A percentile compares a stretch with the other conserved stretches of the same genome.
Conservation (phyloP, 2,888 invertebrate species). For the Drosophila neoperkinsi region DNA sequence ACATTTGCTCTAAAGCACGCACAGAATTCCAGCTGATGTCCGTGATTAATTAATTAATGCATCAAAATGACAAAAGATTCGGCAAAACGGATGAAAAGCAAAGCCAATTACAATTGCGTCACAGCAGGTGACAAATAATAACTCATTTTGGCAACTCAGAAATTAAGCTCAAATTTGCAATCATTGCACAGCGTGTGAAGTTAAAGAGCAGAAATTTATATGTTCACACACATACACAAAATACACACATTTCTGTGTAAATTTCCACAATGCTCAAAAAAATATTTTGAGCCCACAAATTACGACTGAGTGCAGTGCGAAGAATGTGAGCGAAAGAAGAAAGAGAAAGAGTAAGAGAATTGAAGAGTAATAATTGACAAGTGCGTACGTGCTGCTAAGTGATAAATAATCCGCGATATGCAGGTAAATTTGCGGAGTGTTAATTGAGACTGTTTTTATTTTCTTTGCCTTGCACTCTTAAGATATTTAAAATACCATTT, state of each 20-base stretch:
- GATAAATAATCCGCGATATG: background rate
- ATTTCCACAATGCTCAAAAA: background rate
- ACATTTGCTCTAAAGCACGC: background rate
- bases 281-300: background rate
- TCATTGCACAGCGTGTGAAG: background rate
- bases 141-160: background rate
- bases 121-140: background rate
- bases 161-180: background rate
- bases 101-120: background rate
- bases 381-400: background rate
- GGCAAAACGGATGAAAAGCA: background rate
- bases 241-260: background rate
- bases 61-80: background rate
- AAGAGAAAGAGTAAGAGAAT: background rate
- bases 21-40: background rate
- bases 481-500: background rate
- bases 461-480: background rate
- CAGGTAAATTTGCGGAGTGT: background rate
- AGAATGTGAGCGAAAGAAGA: background rate
- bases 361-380: background rate
- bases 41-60: slow-evolving; percentile 4
- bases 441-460: background rate
- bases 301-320: background rate
- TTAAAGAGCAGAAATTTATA: background rate
- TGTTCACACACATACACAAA: background rate